Evolutionary conservation across 2,113 vertebrate genomes (phyloP).

Genomic region (Rhagologus leucostigma): DNA sequence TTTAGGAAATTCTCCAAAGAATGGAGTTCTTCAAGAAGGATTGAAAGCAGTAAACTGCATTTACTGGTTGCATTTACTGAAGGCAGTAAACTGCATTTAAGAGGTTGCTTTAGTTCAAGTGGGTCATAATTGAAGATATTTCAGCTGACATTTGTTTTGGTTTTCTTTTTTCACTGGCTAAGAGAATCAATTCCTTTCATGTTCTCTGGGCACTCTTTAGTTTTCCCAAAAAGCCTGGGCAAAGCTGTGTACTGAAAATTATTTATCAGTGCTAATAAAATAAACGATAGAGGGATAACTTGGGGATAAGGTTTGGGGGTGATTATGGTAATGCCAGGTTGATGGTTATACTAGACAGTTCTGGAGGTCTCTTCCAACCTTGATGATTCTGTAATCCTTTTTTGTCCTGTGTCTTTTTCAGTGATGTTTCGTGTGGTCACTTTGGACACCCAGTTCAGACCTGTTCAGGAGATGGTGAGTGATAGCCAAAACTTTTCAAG

Average conservation of each 20-base stretch:
- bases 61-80: background rate
- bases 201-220: background rate
- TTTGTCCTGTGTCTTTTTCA: background rate
- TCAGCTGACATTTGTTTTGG: background rate
- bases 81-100: background rate
- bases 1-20: background rate
- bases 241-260: background rate
- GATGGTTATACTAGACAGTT: background rate
- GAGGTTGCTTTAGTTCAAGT: background rate
- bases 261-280: background rate
- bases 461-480: background rate
- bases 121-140: background rate
- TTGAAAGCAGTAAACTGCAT: background rate
- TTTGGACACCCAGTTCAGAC: constrained; percentile 43
- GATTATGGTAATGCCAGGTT: background rate
- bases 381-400: background rate
- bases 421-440: constrained; percentile 49
- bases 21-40: background rate
- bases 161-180: background rate
- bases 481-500: background rate
- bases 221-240: background rate
- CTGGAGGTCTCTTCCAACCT: background rate
- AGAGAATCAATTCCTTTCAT: background rate
- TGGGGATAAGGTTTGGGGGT: background rate
- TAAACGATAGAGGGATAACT: background rate